Percentiles rank a stretch among this genome's conserved stretches.
Conservation (phyloP, 30 jellyfish, hydroid and myxozoan genomes). For the Rhopilema esculentum region DNA sequence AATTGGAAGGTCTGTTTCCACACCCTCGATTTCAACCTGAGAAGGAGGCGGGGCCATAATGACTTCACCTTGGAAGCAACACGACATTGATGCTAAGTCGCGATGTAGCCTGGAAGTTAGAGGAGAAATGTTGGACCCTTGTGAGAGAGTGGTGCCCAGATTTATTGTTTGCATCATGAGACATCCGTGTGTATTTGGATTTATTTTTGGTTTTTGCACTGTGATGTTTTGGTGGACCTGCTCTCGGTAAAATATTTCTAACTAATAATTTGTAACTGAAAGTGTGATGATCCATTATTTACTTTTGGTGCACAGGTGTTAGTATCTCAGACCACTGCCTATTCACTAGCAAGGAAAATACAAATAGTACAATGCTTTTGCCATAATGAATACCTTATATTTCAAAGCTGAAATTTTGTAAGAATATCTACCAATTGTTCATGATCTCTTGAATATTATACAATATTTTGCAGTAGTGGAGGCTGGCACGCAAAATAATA, state of each 20-base stretch:
- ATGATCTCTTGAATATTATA: too few species aligned
- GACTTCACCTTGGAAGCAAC: background rate
- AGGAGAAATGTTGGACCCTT: background rate
- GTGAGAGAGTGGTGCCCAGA: background rate
- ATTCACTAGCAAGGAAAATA: too few species aligned
- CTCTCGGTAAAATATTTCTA: background rate
- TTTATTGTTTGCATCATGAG: conserved; percentile 18
- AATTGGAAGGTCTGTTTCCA: background rate
- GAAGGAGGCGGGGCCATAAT: background rate
- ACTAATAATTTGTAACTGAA: background rate
- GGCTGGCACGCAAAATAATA: too few species aligned
- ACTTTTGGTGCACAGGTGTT: background rate
- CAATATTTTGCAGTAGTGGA: too few species aligned
- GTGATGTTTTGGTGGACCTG: conserved; percentile 41
- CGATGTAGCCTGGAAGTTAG: background rate
- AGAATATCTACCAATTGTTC: too few species aligned
- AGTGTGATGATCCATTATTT: background rate
- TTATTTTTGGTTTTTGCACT: conserved; percentile 22
- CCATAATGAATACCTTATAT: too few species aligned
- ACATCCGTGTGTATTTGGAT: conserved; percentile 51
- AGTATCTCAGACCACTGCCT: background rate
- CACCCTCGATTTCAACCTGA: conserved; percentile 15
- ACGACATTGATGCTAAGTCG: background rate
- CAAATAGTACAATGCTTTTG: too few species aligned
- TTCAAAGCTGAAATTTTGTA: too few species aligned